Conservation (phyloP, 2,888 invertebrate genomes). For the Mycalesis mineus region DNA sequence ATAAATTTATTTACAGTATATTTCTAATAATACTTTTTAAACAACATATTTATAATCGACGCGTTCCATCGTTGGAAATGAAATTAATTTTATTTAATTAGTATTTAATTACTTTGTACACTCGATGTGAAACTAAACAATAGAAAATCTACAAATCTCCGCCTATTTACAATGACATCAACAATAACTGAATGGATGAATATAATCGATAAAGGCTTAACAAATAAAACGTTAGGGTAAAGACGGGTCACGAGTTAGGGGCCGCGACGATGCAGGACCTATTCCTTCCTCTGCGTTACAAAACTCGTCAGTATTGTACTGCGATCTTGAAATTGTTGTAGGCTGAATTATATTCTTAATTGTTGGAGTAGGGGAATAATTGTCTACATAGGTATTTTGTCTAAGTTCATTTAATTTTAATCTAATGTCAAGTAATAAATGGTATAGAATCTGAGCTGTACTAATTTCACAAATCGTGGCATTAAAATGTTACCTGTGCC, state of each 20-base stretch:
- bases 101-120: conserved; percentile 71
- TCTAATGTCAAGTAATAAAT: no score
- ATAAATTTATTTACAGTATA: conserved; percentile 71
- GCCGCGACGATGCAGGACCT: neutral
- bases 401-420: no score
- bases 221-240: conserved; percentile 8
- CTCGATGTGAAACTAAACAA: conserved; percentile 62
- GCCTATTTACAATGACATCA: conserved; percentile 70
- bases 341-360: no score
- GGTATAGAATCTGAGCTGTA: no score
- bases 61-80: conserved; percentile 35
- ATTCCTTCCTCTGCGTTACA: neutral
- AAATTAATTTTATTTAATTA: conserved; percentile 41
- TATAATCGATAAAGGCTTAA: conserved; percentile 8
- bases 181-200: conserved; percentile 39
- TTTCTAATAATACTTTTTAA: conserved; percentile 75
- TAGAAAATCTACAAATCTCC: conserved; percentile 75
- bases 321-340: neutral
- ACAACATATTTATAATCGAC: conserved; percentile 71
- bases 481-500: no score
- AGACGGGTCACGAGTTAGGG: neutral
- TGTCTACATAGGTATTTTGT: no score
- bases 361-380: no score
- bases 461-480: no score
- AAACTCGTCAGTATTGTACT: neutral